phyloP scores from a whole-genome alignment of 2,113 vertebrate genomes.

The Nyctereutes procyonoides region DNA sequence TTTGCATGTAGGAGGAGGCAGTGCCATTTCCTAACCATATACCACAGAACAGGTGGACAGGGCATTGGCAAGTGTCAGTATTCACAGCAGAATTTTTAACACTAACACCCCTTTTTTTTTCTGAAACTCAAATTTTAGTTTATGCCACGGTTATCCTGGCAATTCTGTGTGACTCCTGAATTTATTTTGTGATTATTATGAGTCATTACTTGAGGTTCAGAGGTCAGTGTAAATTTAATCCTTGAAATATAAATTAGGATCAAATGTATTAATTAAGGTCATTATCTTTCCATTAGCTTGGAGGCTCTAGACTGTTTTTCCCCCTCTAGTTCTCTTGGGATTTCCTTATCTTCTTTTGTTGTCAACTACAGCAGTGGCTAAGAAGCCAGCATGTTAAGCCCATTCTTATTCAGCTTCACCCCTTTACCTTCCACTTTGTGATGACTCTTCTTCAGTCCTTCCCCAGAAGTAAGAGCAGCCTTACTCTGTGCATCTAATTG shows the following conservation, averaged over 20 bases:
- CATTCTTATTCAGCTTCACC: neutral
- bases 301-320: neutral
- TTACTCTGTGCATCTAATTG: neutral
- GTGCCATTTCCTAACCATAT: neutral
- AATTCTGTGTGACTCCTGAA: neutral
- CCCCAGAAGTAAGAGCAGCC: neutral
- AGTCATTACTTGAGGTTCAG: neutral
- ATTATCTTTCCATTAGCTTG: conserved; percentile 23
- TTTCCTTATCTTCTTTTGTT: neutral
- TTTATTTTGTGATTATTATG: conserved; percentile 4
- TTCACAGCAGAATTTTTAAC: neutral
- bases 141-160: neutral
- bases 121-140: neutral
- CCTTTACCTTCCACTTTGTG: neutral
- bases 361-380: neutral
- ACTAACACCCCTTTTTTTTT: neutral
- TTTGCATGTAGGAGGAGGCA: neutral
- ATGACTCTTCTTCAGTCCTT: neutral
- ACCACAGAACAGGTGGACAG: neutral
- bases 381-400: neutral
- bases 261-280: neutral
- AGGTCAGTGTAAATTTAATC: conserved; percentile 14
- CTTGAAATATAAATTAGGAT: conserved; percentile 4
- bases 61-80: neutral
- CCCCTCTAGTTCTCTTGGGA: neutral